These are phyloP conservation scores for Neotragus pygmaeus DNA, from an alignment of 2,113 vertebrate species.

Conservation along the genomic window DNA sequence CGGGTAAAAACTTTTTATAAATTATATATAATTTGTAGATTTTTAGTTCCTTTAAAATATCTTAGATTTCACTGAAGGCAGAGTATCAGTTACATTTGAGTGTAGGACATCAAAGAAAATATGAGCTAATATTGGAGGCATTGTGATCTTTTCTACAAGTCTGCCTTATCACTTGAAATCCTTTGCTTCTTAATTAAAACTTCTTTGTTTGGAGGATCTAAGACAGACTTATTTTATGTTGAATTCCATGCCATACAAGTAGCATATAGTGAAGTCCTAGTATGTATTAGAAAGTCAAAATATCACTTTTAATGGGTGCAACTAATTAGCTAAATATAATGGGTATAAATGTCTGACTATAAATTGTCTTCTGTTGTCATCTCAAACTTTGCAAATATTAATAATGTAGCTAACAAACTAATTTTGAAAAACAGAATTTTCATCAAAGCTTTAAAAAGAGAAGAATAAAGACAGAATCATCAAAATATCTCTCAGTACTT, in stretches of 20 bases:
- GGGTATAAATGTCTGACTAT: neutral
- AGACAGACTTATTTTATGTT: neutral
- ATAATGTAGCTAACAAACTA: neutral
- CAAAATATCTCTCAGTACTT: neutral
- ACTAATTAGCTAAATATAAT: neutral
- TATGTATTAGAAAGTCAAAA: constrained; percentile 20
- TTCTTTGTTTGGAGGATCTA: neutral
- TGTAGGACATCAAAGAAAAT: neutral
- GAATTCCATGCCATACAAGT: neutral
- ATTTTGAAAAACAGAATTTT: constrained; percentile 1
- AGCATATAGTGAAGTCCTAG: neutral
- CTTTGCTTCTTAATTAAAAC: constrained; percentile 19
- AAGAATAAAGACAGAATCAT: neutral
- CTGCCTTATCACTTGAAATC: neutral
- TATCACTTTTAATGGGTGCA: neutral
- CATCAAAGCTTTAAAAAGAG: constrained; percentile 6
- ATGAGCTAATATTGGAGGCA: neutral
- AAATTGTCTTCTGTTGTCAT: neutral
- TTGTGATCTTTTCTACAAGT: neutral
- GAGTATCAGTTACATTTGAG: neutral
- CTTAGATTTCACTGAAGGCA: constrained; percentile 23
- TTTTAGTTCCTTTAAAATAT: constrained; percentile 10
- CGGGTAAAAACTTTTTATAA: constrained; percentile 84
- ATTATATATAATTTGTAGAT: neutral
- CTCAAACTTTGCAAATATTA: neutral